Evolutionary conservation across 2,113 vertebrate species (phyloP).

Genomic region (Gallinago undulata): DNA sequence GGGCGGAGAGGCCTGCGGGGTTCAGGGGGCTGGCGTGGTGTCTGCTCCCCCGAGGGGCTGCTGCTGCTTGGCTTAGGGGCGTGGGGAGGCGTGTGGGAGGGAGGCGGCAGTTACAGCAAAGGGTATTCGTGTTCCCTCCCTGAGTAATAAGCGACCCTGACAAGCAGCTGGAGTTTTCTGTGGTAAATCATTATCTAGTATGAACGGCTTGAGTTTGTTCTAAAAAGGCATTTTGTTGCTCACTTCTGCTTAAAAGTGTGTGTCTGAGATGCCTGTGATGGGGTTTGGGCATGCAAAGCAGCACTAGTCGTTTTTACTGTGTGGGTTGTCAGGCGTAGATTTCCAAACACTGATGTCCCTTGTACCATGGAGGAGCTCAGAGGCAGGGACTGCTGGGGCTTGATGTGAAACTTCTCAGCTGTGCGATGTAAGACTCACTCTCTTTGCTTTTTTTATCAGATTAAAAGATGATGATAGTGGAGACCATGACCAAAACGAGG

Average conservation of each 20-base stretch:
- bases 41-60: not conserved
- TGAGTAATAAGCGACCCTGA: too few species aligned
- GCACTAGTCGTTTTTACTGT: not conserved
- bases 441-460: slow-evolving; percentile 43
- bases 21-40: not conserved
- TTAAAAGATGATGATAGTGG: slow-evolving; percentile 86
- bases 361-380: rapidly evolving
- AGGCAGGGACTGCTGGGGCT: not conserved
- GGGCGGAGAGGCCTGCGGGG: not conserved
- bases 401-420: not conserved
- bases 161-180: not conserved
- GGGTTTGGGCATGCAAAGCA: not conserved
- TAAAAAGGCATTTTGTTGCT: not conserved
- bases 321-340: not conserved
- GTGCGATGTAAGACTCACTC: not conserved
- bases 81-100: not conserved
- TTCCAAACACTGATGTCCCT: rapidly evolving
- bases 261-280: not conserved
- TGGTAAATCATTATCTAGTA: not conserved
- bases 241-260: rapidly evolving
- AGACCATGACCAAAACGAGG: slow-evolving; percentile 85
- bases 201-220: not conserved
- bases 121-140: rapidly evolving
- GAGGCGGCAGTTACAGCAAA: not conserved
- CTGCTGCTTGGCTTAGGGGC: rapidly evolving